Conservation (phyloP, 2,888 invertebrate genomes). For the Acanthosoma haemorrhoidale region DNA sequence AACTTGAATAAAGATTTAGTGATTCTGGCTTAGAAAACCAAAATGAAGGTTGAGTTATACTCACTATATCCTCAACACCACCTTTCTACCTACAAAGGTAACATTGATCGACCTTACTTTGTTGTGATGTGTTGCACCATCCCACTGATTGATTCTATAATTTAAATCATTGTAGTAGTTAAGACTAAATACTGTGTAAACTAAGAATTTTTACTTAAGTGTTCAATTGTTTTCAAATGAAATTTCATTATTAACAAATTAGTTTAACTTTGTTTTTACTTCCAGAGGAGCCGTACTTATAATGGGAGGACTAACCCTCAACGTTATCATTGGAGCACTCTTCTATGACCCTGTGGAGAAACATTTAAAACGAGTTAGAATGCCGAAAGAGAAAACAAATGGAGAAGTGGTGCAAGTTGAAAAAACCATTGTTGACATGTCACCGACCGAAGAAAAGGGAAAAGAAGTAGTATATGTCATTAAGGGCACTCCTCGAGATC, state of each 20-base stretch:
- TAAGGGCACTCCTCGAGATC: background rate
- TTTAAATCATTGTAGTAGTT: too few species aligned
- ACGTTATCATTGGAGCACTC: slow-evolving; percentile 77
- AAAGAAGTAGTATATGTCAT: slow-evolving; percentile 13
- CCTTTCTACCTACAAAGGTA: too few species aligned
- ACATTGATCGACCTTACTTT: too few species aligned
- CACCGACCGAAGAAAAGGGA: slow-evolving; percentile 28
- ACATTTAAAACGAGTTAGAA: slow-evolving; percentile 64
- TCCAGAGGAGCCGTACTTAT: slow-evolving; percentile 71
- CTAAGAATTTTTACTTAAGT: too few species aligned
- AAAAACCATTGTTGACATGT: slow-evolving; percentile 25
- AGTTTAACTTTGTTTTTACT: background rate
- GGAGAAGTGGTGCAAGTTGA: slow-evolving; percentile 1
- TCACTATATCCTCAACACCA: too few species aligned
- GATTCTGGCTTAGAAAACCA: too few species aligned
- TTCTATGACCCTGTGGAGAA: slow-evolving; percentile 79
- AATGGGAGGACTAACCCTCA: slow-evolving; percentile 74
- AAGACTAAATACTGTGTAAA: too few species aligned
- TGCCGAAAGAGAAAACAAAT: slow-evolving; percentile 26
- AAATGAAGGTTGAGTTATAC: too few species aligned
- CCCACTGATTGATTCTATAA: too few species aligned
- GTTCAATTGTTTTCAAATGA: too few species aligned
- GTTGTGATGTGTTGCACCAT: too few species aligned
- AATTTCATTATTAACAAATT: background rate
- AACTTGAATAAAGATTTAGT: too few species aligned